A percentile compares a stretch with the other conserved stretches of the same genome.
These are phyloP conservation scores for Lithobates sylvaticus DNA, from an alignment of 2,797 vertebrate species.

Conservation along the genomic window DNA sequence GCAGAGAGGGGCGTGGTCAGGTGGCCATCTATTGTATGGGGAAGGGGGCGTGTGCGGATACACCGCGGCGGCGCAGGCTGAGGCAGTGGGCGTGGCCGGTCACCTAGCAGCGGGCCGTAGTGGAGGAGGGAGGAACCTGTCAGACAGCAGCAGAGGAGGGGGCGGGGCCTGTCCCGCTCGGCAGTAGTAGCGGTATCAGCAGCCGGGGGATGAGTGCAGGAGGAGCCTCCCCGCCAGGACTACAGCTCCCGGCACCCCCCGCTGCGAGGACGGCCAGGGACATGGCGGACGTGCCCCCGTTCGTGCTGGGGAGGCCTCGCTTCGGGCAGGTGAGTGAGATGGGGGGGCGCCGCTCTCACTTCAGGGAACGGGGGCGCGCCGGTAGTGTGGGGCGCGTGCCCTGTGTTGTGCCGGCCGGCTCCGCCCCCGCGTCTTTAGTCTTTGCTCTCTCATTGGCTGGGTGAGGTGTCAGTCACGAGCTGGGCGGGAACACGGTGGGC, in stretches of 20 bases:
- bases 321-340: conserved; percentile 84
- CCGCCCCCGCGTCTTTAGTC: conserved; percentile 12
- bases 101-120: not conserved
- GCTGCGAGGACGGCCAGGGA: conserved; percentile 65
- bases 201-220: conserved; percentile 28
- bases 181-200: not conserved
- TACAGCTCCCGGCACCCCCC: conserved; percentile 68
- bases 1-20: not conserved
- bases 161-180: not conserved
- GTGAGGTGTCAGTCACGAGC: fast-evolving
- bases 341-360: not conserved
- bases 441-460: not conserved
- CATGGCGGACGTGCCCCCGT: conserved; percentile 77
- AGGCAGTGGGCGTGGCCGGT: not conserved
- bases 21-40: not conserved
- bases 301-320: conserved; percentile 83
- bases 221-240: conserved; percentile 59
- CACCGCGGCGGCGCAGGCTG: not conserved
- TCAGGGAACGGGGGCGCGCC: not conserved
- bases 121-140: no score
- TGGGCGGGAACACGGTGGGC: not conserved
- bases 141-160: not conserved
- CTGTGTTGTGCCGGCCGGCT: conserved; percentile 24
- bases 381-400: not conserved
- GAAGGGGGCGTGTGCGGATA: not conserved